Evolutionary conservation across 2,113 vertebrate species (phyloP).

Genomic region (Pao palembangensis): DNA sequence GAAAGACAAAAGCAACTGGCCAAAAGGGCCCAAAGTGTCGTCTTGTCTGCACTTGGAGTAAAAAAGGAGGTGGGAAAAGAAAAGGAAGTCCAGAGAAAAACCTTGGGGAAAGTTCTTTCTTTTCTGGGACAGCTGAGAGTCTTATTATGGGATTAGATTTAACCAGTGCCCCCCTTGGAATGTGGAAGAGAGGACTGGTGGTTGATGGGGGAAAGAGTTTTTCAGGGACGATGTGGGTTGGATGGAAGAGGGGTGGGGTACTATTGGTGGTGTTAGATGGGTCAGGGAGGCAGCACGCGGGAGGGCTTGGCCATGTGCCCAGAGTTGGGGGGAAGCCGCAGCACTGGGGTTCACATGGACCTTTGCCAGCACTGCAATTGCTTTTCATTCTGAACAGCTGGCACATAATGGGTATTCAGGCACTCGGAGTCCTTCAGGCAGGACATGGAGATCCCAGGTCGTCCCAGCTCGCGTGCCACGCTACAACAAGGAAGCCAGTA

Average conservation of each 20-base stretch:
- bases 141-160: slow-evolving; percentile 82
- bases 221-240: slow-evolving; percentile 52
- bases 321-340: slow-evolving; percentile 38
- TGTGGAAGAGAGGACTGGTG: slow-evolving; percentile 62
- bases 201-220: slow-evolving; percentile 61
- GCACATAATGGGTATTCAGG: slow-evolving; percentile 71
- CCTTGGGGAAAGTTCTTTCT: slow-evolving; percentile 74
- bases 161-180: slow-evolving; percentile 74
- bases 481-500: slow-evolving; percentile 29
- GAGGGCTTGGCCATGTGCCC: slow-evolving; percentile 64
- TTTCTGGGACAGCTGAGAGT: slow-evolving; percentile 80
- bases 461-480: slow-evolving; percentile 61
- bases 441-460: slow-evolving; percentile 69
- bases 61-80: slow-evolving; percentile 52
- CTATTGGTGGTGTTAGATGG: slow-evolving; percentile 45
- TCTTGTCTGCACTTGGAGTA: slow-evolving; percentile 63
- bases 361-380: slow-evolving; percentile 73
- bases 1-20: slow-evolving; percentile 70
- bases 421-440: slow-evolving; percentile 57
- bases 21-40: slow-evolving; percentile 66
- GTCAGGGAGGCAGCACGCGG: slow-evolving; percentile 60
- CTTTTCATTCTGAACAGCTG: slow-evolving; percentile 78
- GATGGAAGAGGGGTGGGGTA: slow-evolving; percentile 34
- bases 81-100: slow-evolving; percentile 71
- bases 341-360: slow-evolving; percentile 66